Base-by-base conservation (phyloP, 2,888 invertebrate species). In the Portevinia maculata region DNA sequence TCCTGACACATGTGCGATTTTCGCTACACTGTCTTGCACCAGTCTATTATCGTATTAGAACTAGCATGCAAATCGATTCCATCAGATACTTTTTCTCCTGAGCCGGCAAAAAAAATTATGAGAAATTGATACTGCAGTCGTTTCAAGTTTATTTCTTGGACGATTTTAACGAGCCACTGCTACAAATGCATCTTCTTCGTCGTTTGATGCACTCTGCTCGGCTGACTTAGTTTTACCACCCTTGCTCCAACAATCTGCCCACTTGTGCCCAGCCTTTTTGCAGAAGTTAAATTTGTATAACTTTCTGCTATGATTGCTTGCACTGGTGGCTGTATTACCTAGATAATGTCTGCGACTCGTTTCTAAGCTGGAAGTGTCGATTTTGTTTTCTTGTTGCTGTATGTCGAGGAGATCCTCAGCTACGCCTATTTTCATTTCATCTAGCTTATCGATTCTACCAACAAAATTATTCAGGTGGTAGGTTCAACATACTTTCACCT, bases 1-100 rank as follows among this genome's bases (percentile, higher is more conserved):
- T n/a, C n/a, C n/a, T n/a, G n/a, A n/a, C 73, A 79, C 76, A 30
- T 48, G 41, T 73, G 71, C 44, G 70, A 60, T 15, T 53, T 69
- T n/a, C 9, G 60, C 59, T 32, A 69, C 69, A 55, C 76, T 76
- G 21, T 76, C 76, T 9, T 13, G 8, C 76, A 76, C 55, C 50
- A 65, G 6, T 50, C 53, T 8, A 7, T 62, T 1, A 9, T 34
- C 5, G 8, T 13, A 44, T 59, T 30, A 3, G 5, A 28, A 28
- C 9, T 15, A 39, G 19, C 48, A 9, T 17, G 8, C 50, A 60
- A 24, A 34, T 39, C 30, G 8, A 59, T 69, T 30, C 13, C 55
- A 4, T 30, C 24, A 9, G 41, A 15, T 13, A 11, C 15, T 44
- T 37, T 41, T n/a, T 57, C 57, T 11, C 6, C 0, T 28, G 4